These are phyloP conservation scores for Eleutherodactylus coqui DNA, from an alignment of 2,797 vertebrate species.

Conservation along the genomic window DNA sequence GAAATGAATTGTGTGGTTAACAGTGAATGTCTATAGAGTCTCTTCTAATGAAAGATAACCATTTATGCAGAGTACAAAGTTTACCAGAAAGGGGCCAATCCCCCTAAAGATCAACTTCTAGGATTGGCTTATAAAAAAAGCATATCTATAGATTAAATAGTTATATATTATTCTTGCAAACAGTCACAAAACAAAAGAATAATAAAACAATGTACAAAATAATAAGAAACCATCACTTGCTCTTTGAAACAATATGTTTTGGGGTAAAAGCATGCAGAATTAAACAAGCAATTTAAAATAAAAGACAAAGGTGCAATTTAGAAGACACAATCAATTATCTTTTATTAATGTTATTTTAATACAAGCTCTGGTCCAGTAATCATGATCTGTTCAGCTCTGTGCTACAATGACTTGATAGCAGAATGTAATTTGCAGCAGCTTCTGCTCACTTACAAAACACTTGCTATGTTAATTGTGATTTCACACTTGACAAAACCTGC, in stretches of 20 bases:
- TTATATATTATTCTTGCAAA: background rate
- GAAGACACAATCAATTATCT: constrained; percentile 70
- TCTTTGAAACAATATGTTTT: constrained; percentile 65
- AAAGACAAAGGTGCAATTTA: constrained; percentile 67
- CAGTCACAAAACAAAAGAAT: background rate
- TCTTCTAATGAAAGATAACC: too few relatives aligned
- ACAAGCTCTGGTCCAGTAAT: constrained; percentile 70
- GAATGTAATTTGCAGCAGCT: constrained; percentile 74
- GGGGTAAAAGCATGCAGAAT: constrained; percentile 64
- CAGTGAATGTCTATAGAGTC: too few relatives aligned
- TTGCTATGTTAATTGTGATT: constrained; percentile 80
- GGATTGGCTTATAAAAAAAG: background rate
- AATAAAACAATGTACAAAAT: background rate
- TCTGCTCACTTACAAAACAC: constrained; percentile 76
- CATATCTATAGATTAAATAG: background rate
- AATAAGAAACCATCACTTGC: constrained; percentile 39
- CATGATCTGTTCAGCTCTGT: constrained; percentile 67
- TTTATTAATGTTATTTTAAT: constrained; percentile 76
- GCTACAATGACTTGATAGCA: constrained; percentile 74
- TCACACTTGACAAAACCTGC: constrained; percentile 72
- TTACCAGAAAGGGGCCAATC: too few relatives aligned
- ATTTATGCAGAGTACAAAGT: too few relatives aligned
- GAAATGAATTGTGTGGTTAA: too few relatives aligned
- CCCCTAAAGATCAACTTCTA: background rate
- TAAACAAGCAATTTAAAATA: constrained; percentile 67